These are phyloP conservation scores for Orestias chungarensis DNA, from an alignment of 2,797 vertebrate species.

Conservation along the genomic window DNA sequence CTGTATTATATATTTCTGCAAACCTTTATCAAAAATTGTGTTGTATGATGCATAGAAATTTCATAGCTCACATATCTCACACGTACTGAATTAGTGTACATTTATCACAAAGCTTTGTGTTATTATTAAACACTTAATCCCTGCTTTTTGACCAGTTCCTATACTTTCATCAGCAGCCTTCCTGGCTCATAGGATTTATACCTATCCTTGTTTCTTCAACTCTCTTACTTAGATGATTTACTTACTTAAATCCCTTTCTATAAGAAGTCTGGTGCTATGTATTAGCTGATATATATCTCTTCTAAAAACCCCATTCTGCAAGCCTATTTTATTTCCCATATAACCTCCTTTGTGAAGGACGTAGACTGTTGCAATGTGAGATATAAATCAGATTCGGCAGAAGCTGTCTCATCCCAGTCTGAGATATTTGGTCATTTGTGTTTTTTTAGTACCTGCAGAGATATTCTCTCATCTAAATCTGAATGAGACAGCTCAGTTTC, in stretches of 20 bases:
- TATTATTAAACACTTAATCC: neutral
- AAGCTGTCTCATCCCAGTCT: slow-evolving; percentile 10
- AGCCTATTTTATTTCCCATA: slow-evolving; percentile 7
- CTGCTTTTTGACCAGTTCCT: neutral
- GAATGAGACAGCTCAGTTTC: slow-evolving; percentile 20
- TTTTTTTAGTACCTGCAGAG: slow-evolving; percentile 7
- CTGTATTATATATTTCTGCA: no score
- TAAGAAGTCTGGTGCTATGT: neutral
- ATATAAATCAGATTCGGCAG: slow-evolving; percentile 19
- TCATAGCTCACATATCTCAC: no score
- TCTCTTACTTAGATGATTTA: slow-evolving; percentile 3
- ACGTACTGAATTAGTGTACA: neutral
- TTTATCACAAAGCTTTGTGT: neutral
- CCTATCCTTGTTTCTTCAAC: slow-evolving; percentile 5
- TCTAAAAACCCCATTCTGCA: slow-evolving; percentile 1
- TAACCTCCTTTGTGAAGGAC: neutral
- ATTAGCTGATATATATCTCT: neutral
- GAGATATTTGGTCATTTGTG: slow-evolving; percentile 10
- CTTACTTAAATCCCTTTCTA: slow-evolving; percentile 5
- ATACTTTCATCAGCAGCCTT: neutral
- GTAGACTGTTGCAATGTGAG: slow-evolving; percentile 13
- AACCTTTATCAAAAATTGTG: neutral
- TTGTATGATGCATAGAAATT: neutral
- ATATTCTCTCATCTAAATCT: slow-evolving; percentile 10
- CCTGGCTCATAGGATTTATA: slow-evolving; percentile 13